Percentiles rank a stretch among this genome's conserved stretches.
These are phyloP conservation scores for Chymomyza caudatula DNA, from an alignment of 2,888 invertebrate genomes.

Conservation along the genomic window DNA sequence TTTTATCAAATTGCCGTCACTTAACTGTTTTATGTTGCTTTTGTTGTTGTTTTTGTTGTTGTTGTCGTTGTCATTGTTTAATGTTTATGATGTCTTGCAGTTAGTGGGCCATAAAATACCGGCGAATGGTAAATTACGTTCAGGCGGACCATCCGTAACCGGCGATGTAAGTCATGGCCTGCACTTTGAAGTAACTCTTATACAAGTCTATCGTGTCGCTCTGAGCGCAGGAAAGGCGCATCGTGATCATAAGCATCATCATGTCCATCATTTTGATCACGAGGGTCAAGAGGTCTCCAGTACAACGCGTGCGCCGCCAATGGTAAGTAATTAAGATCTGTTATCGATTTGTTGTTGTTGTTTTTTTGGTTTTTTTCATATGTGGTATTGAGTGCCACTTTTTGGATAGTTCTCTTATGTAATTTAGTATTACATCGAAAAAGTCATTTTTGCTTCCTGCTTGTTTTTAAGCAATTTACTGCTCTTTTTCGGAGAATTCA, in stretches of 20 bases:
- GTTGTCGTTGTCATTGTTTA: background rate
- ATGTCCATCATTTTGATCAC: slow-evolving; percentile 88
- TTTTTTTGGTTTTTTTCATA: background rate
- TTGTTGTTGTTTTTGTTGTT: background rate
- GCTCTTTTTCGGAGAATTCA: too few species aligned
- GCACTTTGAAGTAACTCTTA: slow-evolving; percentile 85
- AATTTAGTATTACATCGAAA: too few species aligned
- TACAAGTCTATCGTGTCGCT: slow-evolving; percentile 89
- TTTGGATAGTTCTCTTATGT: too few species aligned
- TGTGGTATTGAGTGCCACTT: background rate
- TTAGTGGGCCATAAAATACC: slow-evolving; percentile 88
- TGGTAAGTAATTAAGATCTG: slow-evolving; percentile 50
- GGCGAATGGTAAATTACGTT: slow-evolving; percentile 85
- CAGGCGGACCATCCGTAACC: slow-evolving; percentile 80
- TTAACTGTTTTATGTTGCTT: background rate
- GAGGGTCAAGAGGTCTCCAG: slow-evolving; percentile 83
- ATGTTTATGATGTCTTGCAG: slow-evolving; percentile 76
- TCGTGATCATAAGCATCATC: slow-evolving; percentile 92
- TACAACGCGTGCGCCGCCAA: slow-evolving; percentile 79
- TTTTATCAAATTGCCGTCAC: background rate
- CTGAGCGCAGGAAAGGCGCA: slow-evolving; percentile 91
- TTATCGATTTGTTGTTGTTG: background rate
- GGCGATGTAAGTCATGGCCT: slow-evolving; percentile 74
- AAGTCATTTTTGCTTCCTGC: too few species aligned
- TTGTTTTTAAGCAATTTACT: too few species aligned